phyloP scores from a whole-genome alignment of 2,797 vertebrate genomes.

The Crocidura indochinensis region DNA sequence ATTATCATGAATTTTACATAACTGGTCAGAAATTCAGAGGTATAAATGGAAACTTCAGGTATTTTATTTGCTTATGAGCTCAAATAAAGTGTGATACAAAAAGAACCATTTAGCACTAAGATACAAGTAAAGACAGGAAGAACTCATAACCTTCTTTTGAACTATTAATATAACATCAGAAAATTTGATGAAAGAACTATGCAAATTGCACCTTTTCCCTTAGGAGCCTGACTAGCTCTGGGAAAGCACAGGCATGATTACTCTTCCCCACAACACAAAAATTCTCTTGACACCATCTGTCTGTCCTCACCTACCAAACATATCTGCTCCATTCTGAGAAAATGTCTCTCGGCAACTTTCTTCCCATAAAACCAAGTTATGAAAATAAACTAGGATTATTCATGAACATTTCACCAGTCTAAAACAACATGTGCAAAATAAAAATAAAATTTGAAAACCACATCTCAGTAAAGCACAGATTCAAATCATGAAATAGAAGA shows the following conservation, averaged over 20 bases:
- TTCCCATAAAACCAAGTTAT: slow-evolving; percentile 84
- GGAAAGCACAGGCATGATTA: slow-evolving; percentile 68
- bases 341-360: slow-evolving; percentile 85
- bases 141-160: slow-evolving; percentile 70
- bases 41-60: slow-evolving; percentile 44
- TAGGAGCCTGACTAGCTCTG: slow-evolving; percentile 56
- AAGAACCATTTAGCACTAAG: slow-evolving; percentile 60
- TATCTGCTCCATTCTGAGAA: slow-evolving; percentile 84
- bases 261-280: slow-evolving; percentile 73
- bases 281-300: slow-evolving; percentile 82
- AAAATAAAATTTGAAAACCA: slow-evolving; percentile 86
- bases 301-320: slow-evolving; percentile 82
- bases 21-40: slow-evolving; percentile 48
- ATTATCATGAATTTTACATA: background rate
- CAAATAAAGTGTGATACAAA: slow-evolving; percentile 70
- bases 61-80: slow-evolving; percentile 69
- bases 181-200: slow-evolving; percentile 81
- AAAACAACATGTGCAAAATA: slow-evolving; percentile 87
- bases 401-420: slow-evolving; percentile 85
- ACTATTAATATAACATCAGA: slow-evolving; percentile 75
- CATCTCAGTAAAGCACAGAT: slow-evolving; percentile 81
- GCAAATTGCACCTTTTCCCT: slow-evolving; percentile 74
- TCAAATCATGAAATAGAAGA: slow-evolving; percentile 53
- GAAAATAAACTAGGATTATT: slow-evolving; percentile 87
- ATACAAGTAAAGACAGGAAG: slow-evolving; percentile 55